Evolutionary conservation across 2,888 invertebrate genomes (phyloP), one percentile per base, ranked within the genome.

Genomic region (Drosophila gaucha): DNA sequence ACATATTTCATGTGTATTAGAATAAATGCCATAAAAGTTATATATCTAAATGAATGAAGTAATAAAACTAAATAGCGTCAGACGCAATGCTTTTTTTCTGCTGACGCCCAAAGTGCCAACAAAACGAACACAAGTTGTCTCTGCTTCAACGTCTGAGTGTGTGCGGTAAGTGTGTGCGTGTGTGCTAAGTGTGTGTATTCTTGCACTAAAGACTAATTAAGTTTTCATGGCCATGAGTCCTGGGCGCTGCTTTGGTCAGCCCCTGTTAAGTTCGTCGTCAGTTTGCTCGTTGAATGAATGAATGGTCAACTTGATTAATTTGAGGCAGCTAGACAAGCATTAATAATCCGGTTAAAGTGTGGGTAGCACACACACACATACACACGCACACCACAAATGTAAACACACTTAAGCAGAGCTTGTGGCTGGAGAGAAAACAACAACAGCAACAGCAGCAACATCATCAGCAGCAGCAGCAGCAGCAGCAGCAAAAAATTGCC

Each of bases 221-320:
- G 83, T 85, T 86, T 86, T 85, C 88, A 86, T 84, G 85, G 68
- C 76, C 57, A 64, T 74, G 63, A 65, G 75, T 65, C 69, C 65
- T 60, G 55, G 28, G 36, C 36, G 49, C 28, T 59, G 66, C 51
- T 47, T 56, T 52, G 49, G 50, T 54, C 67, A 50, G 55, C 44
- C 59, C 39, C 51, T 56, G 68, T 62, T 63, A 35, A 57, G 75
- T 58, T 75, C 55, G 58, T 51, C 55, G 72, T 72, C 77, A 72
- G 77, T 77, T 77, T 64, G 71, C 62, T 74, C 68, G 69, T 67
- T 59, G 77, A 72, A 85, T 73, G 79, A 88, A 80, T 85, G 88
- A 88, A 83, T 83, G 88, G 88, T 85, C 88, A 83, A 88, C 88
- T 88, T 83, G 83, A 83, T 83, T 83, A 83, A 83, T 83, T 83